phyloP scores from a whole-genome alignment of 2,797 vertebrate genomes.

The Gallinago solitaria region DNA sequence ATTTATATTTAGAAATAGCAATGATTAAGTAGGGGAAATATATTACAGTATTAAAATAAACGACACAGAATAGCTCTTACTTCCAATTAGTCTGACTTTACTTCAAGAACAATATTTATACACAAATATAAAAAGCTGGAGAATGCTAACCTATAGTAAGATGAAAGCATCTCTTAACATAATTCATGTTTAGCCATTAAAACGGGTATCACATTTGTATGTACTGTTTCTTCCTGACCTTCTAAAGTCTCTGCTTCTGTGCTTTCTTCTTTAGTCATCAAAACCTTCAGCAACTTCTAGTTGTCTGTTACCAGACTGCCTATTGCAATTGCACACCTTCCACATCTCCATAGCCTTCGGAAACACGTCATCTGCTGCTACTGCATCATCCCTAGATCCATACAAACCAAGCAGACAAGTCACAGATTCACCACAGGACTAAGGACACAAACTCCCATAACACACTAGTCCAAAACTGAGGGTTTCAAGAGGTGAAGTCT shows the following conservation, averaged over 20 bases:
- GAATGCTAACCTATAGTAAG: slow-evolving; percentile 54
- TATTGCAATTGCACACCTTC: neutral
- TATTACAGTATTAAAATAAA: slow-evolving; percentile 69
- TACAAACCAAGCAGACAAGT: neutral
- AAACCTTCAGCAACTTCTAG: neutral
- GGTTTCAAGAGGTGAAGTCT: neutral
- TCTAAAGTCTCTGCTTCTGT: neutral
- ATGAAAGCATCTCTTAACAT: slow-evolving; percentile 58
- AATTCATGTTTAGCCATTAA: slow-evolving; percentile 56
- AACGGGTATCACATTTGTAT: slow-evolving; percentile 21
- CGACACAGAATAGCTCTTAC: slow-evolving; percentile 35
- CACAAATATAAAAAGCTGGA: slow-evolving; percentile 56
- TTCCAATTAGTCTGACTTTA: slow-evolving; percentile 58
- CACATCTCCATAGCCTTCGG: neutral
- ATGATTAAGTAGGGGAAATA: slow-evolving; percentile 76
- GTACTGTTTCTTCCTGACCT: neutral
- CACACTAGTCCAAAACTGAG: neutral
- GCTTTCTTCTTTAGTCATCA: slow-evolving; percentile 5
- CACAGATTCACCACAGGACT: neutral
- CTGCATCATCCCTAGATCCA: neutral
- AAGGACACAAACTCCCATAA: neutral
- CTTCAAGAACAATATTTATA: slow-evolving; percentile 73
- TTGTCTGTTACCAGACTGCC: neutral
- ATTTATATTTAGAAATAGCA: slow-evolving; percentile 78
- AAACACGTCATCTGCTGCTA: neutral